These are phyloP conservation scores for Pterocles gutturalis DNA, from an alignment of 2,113 vertebrate species.

Conservation along the genomic window DNA sequence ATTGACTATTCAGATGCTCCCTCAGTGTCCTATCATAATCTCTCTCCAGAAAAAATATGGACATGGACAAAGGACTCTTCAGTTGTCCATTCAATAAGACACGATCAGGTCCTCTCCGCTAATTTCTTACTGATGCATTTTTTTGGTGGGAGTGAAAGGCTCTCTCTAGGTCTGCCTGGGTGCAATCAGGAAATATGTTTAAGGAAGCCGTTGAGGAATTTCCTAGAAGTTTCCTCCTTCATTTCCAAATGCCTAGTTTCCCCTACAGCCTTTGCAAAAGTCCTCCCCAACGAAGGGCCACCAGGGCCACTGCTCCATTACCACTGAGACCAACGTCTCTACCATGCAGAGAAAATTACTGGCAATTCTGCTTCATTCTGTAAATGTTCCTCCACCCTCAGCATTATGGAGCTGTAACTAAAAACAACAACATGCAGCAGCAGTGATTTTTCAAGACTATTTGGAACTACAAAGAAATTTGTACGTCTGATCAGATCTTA, in stretches of 20 bases:
- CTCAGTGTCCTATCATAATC: background rate
- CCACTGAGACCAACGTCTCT: background rate
- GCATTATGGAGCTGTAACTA: background rate
- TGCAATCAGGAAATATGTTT: background rate
- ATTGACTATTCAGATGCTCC: background rate
- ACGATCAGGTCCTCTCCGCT: fast-evolving
- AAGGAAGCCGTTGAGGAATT: background rate
- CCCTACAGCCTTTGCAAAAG: background rate
- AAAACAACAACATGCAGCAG: background rate
- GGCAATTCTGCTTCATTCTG: background rate
- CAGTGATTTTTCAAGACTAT: background rate
- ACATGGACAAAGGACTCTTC: background rate
- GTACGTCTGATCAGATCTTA: background rate
- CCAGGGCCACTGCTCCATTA: background rate
- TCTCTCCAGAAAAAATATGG: background rate
- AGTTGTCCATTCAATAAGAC: background rate
- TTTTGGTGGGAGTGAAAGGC: background rate
- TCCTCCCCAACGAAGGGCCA: background rate
- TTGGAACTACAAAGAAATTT: background rate
- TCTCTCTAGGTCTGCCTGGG: background rate
- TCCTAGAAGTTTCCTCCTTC: background rate
- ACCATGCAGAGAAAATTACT: background rate
- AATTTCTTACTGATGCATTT: background rate
- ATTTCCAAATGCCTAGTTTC: background rate
- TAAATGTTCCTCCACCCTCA: background rate